Base-by-base conservation (phyloP, 2,113 vertebrate genomes). In the Drymodes brunneopygia region DNA sequence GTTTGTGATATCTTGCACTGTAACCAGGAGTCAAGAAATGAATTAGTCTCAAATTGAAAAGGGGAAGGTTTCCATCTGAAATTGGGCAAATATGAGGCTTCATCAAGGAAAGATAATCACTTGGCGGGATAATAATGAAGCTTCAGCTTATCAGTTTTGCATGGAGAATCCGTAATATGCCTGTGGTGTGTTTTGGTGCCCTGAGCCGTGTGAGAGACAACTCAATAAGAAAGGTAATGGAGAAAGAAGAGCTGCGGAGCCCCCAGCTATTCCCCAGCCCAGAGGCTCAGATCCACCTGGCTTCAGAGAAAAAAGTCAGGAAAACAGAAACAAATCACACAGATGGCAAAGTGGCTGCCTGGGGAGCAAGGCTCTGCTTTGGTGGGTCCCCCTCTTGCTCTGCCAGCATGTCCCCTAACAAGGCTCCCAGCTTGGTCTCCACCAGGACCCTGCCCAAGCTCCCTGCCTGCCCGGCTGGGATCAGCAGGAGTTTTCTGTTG, bases 31-130 rank as follows among this genome's bases (percentile, higher is more conserved):
- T 97, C 95, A 95, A 95, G 96, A 92, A 97, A 97, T 84, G 96
- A 97, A 97, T 97, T 97, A 96, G 88, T 90, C 95, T 94, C 90
- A 96, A 95, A 97, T 96, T 96, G 95, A 96, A 96, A 96, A 90
- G 93, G 69, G 95, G 93, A 97, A 94, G 86, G 95, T 94, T 97
- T 97, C 95, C 86, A 88, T 97, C 93, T 94, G 95, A 96, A 97
- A 94, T 90, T 94, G 96, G 93, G 92, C 92, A 97, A 97, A 97
- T 97, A 96, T 23, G 94, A 97, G 93, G 91, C 96, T 96, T 95
- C 95, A 97, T 97, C 97, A 96, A 96, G 97, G 85, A 77, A 86
- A 97, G 97, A 97, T 97, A 97, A 97, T 97, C 97, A 94, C 93
- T 93, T 92, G 84, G 95, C 3, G 2, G 92, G 97, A 95, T 97